phyloP scores from a whole-genome alignment of 2,888 invertebrate genomes.

The Magallana nippona region DNA sequence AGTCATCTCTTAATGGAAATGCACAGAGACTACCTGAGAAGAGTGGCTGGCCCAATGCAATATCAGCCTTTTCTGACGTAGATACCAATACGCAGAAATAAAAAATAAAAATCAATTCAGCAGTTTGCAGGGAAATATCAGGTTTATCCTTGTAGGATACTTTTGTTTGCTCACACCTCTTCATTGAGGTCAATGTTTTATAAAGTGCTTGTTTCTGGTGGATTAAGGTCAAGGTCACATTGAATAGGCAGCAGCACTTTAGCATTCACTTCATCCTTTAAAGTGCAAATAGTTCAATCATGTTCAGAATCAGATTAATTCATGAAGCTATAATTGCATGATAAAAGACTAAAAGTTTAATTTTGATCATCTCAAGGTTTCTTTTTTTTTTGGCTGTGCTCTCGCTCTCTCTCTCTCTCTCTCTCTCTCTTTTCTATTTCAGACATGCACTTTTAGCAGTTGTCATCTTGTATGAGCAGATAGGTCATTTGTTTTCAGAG shows the following conservation, averaged over 20 bases:
- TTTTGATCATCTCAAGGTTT: too few relatives aligned
- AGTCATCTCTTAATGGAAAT: not conserved
- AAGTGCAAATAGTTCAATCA: not conserved
- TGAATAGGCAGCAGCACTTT: not conserved
- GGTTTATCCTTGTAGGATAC: not conserved
- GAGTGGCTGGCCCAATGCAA: not conserved
- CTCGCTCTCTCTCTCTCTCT: too few relatives aligned
- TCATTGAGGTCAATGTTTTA: not conserved
- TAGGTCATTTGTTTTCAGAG: too few relatives aligned
- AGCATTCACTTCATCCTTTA: not conserved
- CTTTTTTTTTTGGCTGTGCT: too few relatives aligned
- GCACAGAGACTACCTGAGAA: not conserved
- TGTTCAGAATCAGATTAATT: not conserved
- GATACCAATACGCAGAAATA: not conserved
- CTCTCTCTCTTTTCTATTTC: too few relatives aligned
- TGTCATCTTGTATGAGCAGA: too few relatives aligned
- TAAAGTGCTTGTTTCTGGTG: not conserved
- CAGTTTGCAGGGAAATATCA: too few relatives aligned
- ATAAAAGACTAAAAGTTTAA: too few relatives aligned
- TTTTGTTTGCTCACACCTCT: not conserved
- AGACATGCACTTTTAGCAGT: too few relatives aligned
- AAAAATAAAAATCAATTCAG: too few relatives aligned
- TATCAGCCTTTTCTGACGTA: not conserved
- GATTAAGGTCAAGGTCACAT: constrained; percentile 28
- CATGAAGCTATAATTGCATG: not conserved